Evolutionary conservation across 1,140 invertebrate genomes (phyloP).

Genomic region (Cryptotermes secundus): DNA sequence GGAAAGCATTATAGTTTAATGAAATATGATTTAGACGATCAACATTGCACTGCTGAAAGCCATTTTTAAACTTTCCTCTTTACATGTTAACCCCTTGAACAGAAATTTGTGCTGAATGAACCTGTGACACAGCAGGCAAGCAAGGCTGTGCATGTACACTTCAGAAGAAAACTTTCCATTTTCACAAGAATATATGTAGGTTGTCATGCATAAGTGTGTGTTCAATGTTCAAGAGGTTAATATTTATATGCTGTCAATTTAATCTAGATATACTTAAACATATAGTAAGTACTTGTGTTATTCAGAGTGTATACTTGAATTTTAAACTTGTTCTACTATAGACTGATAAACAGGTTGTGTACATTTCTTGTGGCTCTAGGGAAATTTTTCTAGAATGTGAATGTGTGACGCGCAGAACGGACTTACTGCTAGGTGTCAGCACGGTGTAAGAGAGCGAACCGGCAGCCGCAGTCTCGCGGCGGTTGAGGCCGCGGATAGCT

Average conservation of each 20-base stretch:
- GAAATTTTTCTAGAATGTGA: background rate
- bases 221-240: background rate
- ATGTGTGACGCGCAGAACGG: background rate
- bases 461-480: conserved; percentile 79
- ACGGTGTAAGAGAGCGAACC: conserved; percentile 81
- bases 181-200: background rate
- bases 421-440: conserved; percentile 57
- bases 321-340: background rate
- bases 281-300: background rate
- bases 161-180: background rate
- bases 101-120: background rate
- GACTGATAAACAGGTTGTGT: background rate
- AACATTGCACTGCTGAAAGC: too few relatives aligned
- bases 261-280: background rate
- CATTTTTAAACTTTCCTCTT: background rate
- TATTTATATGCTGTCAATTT: background rate
- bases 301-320: background rate
- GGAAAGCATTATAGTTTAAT: too few relatives aligned
- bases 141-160: background rate
- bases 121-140: background rate
- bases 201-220: background rate
- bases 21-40: too few relatives aligned
- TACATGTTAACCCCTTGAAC: background rate
- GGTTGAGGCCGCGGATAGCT: conserved; percentile 73
- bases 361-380: conserved; percentile 9